phyloP scores from a whole-genome alignment of 2,797 vertebrate species.

The Hyperoplus lanceolatus region DNA sequence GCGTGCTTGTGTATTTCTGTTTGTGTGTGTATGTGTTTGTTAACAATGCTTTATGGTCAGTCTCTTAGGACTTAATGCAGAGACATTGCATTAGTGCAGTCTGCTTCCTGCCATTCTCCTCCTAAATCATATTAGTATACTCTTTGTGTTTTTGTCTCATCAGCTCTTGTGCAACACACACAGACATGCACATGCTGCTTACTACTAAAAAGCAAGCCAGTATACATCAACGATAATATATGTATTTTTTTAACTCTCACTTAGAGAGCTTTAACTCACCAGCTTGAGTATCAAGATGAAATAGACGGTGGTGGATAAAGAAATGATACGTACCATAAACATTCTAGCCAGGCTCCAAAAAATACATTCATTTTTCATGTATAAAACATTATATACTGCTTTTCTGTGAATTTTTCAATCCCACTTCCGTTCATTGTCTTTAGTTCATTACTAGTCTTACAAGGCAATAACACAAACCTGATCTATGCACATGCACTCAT shows the following conservation, averaged over 20 bases:
- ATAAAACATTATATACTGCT: too few species aligned
- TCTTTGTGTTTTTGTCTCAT: conserved; percentile 73
- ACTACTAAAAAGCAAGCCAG: conserved; percentile 23
- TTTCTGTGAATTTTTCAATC: too few species aligned
- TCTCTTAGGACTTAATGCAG: conserved; percentile 75
- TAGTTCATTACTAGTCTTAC: neutral
- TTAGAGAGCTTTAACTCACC: neutral
- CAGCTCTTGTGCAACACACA: conserved; percentile 62
- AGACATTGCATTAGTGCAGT: conserved; percentile 81
- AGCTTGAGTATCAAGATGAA: too few species aligned
- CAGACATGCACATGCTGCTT: conserved; percentile 5
- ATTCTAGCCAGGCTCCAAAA: too few species aligned
- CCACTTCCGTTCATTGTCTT: too few species aligned
- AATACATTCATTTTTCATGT: too few species aligned
- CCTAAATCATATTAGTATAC: conserved; percentile 78
- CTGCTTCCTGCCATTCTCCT: conserved; percentile 78
- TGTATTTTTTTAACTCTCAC: neutral
- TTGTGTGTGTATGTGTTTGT: conserved; percentile 21
- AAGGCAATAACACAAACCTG: neutral
- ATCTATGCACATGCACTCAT: neutral
- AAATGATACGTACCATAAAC: neutral
- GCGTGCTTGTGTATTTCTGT: conserved; percentile 22
- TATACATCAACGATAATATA: neutral
- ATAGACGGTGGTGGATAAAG: neutral
- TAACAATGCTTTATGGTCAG: conserved; percentile 62